Evolutionary conservation across 2,888 invertebrate species (phyloP), one percentile per base, ranked within the genome.

Genomic region (Cryptus armator): DNA sequence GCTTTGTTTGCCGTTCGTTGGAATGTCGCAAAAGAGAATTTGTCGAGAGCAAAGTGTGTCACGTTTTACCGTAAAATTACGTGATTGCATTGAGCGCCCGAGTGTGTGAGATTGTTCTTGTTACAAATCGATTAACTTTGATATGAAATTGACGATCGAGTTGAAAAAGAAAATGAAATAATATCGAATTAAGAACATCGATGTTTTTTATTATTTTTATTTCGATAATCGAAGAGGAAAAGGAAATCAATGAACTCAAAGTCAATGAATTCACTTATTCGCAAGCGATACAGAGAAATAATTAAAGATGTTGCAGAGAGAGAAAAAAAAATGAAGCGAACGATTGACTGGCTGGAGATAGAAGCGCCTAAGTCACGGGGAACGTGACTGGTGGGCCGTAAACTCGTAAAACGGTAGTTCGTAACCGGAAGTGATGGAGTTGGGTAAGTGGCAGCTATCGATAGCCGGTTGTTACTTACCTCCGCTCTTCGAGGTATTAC

Each of bases 401-500:
- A 92, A 91, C 75, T 84, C 87, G 89, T 88, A 90, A 92, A 37
- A 91, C 90, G 90, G 91, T 90, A 89, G 90, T 89, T 90, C 88
- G 89, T 87, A 90, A 91, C 89, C 92, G 92, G 93, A 93, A 93
- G 92, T 91, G 91, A 91, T 90, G 92, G 89, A 89, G 90, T 87
- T 87, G 84, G 89, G 82, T 91, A 91, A 93, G 90, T 92, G 90
- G 91, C 87, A 88, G 91, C 90, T 90, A 92, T 91, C 91, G 91
- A 91, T 92, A 90, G 90, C 89, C 89, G 88, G 88, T 89, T 88
- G 91, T 92, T 91, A 91, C 87, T 84, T 85, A 71, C 85, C 86
- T 87, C 85, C 86, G 88, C 81, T 86, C 86, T 87, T 77, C 82
- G 86, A 87, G 86, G 79, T 81, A 85, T 85, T 56, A 72, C 78